Base-by-base conservation (phyloP, 2,888 invertebrate species). In the Melangyna quadrimaculata region DNA sequence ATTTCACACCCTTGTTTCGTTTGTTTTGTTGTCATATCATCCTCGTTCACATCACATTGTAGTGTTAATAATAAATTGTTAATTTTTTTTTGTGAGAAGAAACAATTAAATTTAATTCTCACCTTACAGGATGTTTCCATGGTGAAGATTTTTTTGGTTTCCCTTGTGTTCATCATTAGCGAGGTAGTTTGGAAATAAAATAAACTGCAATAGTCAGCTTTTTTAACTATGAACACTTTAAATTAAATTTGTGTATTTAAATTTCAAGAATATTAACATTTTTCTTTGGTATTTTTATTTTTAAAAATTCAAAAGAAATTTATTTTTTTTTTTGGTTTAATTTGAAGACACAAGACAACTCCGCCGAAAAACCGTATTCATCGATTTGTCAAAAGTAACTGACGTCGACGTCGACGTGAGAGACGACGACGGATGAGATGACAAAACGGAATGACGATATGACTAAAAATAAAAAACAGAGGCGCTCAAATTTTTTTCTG, bases 41-140 rank as follows among this genome's bases (percentile, higher is more conserved):
- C 29, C 12, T 61, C 4, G 9, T 37, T 19, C 12, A 29, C n/a
- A 59, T 61, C 40, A 61, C 61, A 43, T 40, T 40, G 6, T 17
- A 14, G 61, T 61, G 61, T 61, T 40, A 61, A 61, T 43, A 61
- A 61, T 61, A 40, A 61, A 61, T 43, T 61, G 17, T 17, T 65
- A 19, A 45, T 14, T 45, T 29, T 59, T 35, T 8, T 22, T 22
- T 7, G 6, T 0, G 8, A 59, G 12, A 19, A 32, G 19, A 12
- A 10, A 1, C 9, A 3, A 32, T 14, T 24, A 19, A 17, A 29
- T 43, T 29, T 6, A 43, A 45, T 65, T 71, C 81, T 81, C 71
- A 81, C 81, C 81, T 81, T 81, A 40, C 75, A 75, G 61, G 80
- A 75, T 45, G 61, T 70, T 63, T 69, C 75, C 80, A 80, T 80